phyloP scores from a whole-genome alignment of 2,113 vertebrate species.

The Amazona guildingii region DNA sequence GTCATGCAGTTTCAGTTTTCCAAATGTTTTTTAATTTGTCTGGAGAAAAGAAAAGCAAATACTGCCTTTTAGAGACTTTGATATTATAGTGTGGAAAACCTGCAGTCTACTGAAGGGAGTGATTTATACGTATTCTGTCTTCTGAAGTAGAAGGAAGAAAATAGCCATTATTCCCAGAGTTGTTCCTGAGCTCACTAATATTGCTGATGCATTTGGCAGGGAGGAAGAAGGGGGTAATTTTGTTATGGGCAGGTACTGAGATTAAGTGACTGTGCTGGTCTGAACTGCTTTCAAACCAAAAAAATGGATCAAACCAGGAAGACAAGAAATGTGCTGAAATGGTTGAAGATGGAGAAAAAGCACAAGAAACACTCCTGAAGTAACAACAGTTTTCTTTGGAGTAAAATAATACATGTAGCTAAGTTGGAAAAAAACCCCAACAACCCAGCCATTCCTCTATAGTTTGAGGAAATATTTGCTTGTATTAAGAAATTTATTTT shows the following conservation, averaged over 20 bases:
- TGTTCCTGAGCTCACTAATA: neutral
- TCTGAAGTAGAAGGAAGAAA: neutral
- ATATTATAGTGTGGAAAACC: neutral
- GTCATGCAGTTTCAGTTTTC: neutral
- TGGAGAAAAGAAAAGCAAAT: neutral
- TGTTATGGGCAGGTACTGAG: neutral
- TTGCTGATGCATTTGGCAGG: neutral
- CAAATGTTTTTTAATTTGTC: neutral
- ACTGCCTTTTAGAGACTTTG: neutral
- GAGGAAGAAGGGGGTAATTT: neutral
- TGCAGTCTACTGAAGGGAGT: neutral
- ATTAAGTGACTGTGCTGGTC: neutral
- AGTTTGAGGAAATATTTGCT: neutral
- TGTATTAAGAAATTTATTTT: neutral
- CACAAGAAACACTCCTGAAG: neutral
- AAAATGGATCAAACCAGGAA: neutral
- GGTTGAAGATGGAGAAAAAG: neutral
- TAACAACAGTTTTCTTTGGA: neutral
- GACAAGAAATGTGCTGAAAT: neutral
- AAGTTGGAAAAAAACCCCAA: neutral
- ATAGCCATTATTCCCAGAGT: neutral
- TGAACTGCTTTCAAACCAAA: neutral
- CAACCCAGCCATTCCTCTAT: neutral
- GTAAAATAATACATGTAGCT: neutral
- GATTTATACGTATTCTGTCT: neutral